Base-by-base conservation (phyloP, 37 sponge, comb jelly and placozoan genomes). In the Spongilla lacustris region DNA sequence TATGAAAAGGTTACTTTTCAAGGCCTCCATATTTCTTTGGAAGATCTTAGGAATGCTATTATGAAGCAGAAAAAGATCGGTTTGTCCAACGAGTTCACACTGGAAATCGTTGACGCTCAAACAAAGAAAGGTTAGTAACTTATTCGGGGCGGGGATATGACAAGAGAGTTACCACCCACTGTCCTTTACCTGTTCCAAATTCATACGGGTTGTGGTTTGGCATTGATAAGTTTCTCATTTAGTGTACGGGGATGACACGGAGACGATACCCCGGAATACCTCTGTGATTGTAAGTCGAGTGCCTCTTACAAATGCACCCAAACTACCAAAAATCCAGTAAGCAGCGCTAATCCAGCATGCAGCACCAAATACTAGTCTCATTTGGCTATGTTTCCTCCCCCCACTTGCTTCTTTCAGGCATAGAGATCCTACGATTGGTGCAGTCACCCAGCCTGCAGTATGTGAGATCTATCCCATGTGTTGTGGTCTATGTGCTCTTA, bases 221-320 rank as follows among this genome's bases (percentile, higher is more conserved):
- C 11, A 17, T 58, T 41, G 41, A 41, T 41, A 41, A 74, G 29
- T 2, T n/a, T 19, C n/a, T 36, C 48, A 37, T 58, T 6, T 76
- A 96, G 96, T 81, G 58, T 96, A 96, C 72, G 74, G 70, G 29
- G 94, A 92, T 71, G 89, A 91, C 33, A 66, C 71, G 24, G 94
- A 91, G 23, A 91, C 91, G 95, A 86, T 96, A 25, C 90, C 94
- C 2, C 50, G 95, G 48, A 96, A 96, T 75, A 77, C 95, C 17
- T 89, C 92, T 3, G 95, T 96, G 21, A 35, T 91, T 32, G 85
- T 96, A 6, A 75, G 75, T 29, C 75, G 95, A 41, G 89, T 94
- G 37, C 95, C 94, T 6, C 67, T 91, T 9, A 69, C 58, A 28
- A 82, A 76, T 38, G 68, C 79, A 17, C 49, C 66, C n/a, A 85